These are phyloP conservation scores for Akabosia matsudoensis DNA, from an alignment of 1,140 invertebrate genomes.

Conservation along the genomic window DNA sequence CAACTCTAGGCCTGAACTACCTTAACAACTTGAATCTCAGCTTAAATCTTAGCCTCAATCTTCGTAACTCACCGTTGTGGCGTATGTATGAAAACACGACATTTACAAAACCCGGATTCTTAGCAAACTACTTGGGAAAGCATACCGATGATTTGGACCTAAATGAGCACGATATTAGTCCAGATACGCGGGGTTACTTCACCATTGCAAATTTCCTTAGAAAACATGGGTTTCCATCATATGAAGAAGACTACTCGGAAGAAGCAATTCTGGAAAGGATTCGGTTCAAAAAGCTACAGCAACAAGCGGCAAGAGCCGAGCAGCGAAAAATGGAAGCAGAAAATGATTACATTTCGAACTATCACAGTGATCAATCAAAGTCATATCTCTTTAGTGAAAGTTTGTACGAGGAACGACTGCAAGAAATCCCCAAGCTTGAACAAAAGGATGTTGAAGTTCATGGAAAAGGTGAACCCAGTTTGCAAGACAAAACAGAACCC, in stretches of 20 bases:
- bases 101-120: background rate
- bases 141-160: background rate
- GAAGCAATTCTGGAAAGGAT: background rate
- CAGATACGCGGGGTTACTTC: constrained; percentile 19
- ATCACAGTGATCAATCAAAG: no score
- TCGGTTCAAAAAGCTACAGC: background rate
- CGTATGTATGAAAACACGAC: constrained; percentile 41
- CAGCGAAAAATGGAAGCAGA: background rate
- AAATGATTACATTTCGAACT: background rate
- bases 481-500: no score
- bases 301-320: background rate
- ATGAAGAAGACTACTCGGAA: background rate
- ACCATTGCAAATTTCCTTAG: constrained; percentile 25
- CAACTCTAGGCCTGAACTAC: constrained; percentile 37
- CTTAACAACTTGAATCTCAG: constrained; percentile 41
- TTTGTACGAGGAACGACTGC: background rate
- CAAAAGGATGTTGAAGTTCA: no score
- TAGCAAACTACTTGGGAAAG: background rate
- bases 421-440: no score
- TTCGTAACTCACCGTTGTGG: constrained; percentile 41
- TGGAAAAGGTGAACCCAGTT: no score
- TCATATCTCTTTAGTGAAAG: background rate
- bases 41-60: constrained; percentile 28
- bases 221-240: background rate
- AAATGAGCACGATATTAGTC: constrained; percentile 3